These are phyloP conservation scores for Heliocidaris erythrogramma DNA, from an alignment of 35 echinoderm and acorn worm genomes.

Conservation along the genomic window DNA sequence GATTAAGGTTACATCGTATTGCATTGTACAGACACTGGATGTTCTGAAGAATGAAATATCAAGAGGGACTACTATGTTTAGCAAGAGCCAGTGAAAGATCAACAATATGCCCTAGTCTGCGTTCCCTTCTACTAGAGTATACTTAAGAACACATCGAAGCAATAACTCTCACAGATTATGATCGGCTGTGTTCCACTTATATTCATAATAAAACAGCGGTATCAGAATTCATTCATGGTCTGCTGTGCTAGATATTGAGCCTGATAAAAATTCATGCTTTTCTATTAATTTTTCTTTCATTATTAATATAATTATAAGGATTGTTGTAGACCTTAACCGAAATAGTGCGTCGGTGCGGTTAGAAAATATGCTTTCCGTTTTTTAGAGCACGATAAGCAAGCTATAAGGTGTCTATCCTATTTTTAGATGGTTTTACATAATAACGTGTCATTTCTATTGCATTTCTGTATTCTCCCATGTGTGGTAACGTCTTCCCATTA, in stretches of 20 bases:
- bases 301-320: neutral
- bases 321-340: no score
- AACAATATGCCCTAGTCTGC: neutral
- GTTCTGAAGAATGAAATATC: neutral
- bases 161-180: neutral
- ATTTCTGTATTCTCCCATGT: no score
- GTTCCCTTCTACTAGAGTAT: neutral
- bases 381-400: no score
- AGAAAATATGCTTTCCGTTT: no score
- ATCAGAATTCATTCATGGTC: neutral
- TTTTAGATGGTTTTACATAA: no score
- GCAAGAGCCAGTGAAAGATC: neutral
- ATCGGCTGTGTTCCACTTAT: neutral
- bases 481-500: no score
- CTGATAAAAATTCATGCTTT: no score
- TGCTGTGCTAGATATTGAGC: neutral
- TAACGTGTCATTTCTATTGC: no score
- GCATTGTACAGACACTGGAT: neutral
- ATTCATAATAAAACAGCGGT: neutral
- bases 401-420: no score
- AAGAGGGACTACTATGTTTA: neutral
- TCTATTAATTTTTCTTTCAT: neutral
- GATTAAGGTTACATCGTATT: neutral
- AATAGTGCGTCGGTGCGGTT: no score
- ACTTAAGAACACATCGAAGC: neutral